phyloP scores from a whole-genome alignment of 2,113 vertebrate species.

The Elephantulus edwardii region DNA sequence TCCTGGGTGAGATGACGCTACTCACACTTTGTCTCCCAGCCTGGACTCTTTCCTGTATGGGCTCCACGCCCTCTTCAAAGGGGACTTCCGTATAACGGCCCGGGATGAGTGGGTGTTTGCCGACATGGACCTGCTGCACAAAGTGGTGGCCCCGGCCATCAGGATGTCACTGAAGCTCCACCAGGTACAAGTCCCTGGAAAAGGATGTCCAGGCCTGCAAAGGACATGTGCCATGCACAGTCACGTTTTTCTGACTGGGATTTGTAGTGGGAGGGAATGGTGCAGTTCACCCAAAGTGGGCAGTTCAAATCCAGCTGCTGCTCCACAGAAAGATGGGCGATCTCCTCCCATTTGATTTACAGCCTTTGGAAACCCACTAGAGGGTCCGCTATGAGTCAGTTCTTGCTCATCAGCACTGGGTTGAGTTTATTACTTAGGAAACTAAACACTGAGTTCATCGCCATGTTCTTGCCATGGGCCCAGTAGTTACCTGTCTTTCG shows the following conservation, averaged over 20 bases:
- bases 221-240: not conserved
- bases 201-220: not conserved
- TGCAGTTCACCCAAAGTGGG: too few species aligned
- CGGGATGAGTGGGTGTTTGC: slow-evolving; percentile 98
- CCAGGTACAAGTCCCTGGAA: slow-evolving; percentile 85
- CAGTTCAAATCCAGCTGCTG: too few species aligned
- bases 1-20: not conserved
- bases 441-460: accelerated
- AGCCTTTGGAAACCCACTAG: too few species aligned
- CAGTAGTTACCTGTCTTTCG: accelerated
- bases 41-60: slow-evolving; percentile 97
- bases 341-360: too few species aligned
- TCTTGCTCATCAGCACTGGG: too few species aligned
- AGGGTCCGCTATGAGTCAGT: too few species aligned
- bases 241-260: not conserved
- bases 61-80: slow-evolving; percentile 96
- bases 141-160: slow-evolving; percentile 94
- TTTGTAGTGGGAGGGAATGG: too few species aligned
- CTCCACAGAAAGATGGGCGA: too few species aligned
- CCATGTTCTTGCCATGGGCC: not conserved
- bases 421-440: not conserved
- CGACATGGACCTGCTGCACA: slow-evolving; percentile 96
- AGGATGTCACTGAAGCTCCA: slow-evolving; percentile 98
- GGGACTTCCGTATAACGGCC: slow-evolving; percentile 93
- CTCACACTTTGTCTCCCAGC: slow-evolving; percentile 81